Base-by-base conservation (phyloP, 2,888 invertebrate genomes). In the Hetaerina titia region DNA sequence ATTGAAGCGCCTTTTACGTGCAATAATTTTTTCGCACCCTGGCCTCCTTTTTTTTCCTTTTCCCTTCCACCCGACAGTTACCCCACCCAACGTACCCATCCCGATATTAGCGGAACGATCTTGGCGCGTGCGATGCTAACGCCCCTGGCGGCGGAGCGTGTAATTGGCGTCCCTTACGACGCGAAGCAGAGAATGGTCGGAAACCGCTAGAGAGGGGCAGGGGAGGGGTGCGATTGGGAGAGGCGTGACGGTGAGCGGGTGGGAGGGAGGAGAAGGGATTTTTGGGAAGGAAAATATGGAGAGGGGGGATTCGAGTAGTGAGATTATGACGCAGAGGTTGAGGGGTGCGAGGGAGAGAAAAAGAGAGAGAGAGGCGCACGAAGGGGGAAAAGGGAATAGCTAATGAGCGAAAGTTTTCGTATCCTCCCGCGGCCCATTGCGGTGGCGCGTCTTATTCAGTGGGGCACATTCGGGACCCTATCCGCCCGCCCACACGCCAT, bases 101-200 rank as follows among this genome's bases (percentile, higher is more conserved):
- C 13, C n/a, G n/a, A 81, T 31, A 81, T n/a, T 31, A 81, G 81
- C 81, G 31, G 81, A 81, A 81, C 19, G 25, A 81, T 81, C 31
- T 22, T n/a, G 81, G 81, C 81, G 81, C 81, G 81, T 31, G 31
- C 81, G 81, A 25, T 81, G 31, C 81, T n/a, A 81, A 81, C 81
- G 81, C 81, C 81, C 60, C 81, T 31, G 31, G 81, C 31, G 81
- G 15, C 81, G 81, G 31, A 81, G 81, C 81, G 81, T 81, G 81
- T 81, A 81, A 81, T 81, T 81, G 81, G 81, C 81, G 81, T 81
- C 81, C 81, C 81, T 22, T 25, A 31, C 11, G 81, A 81, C 25
- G 81, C 81, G 81, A 31, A 69, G 69, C 81, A 81, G 81, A 31
- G 69, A 22, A 15, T 15, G 31, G 81, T 81, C 31, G 81, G 81